Evolutionary conservation across 2,797 vertebrate genomes (phyloP).

Genomic region (Pseudochromis fuscus): DNA sequence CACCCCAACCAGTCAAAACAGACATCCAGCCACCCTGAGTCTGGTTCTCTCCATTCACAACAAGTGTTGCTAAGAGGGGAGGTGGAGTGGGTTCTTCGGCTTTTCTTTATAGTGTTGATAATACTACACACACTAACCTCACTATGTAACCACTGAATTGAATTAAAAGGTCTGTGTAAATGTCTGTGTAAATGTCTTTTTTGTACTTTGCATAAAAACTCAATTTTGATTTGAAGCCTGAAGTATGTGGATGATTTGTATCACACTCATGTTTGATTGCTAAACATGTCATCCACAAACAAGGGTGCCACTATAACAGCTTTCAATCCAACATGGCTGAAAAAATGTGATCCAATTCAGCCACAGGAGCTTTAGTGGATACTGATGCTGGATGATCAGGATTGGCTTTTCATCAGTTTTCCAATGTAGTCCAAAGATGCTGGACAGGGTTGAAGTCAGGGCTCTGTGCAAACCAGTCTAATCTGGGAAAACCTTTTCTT

Average conservation of each 20-base stretch:
- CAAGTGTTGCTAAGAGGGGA: no score
- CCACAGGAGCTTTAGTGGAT: neutral
- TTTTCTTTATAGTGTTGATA: no score
- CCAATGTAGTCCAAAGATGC: neutral
- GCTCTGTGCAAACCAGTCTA: neutral
- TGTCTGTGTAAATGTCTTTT: no score
- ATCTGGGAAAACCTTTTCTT: no score
- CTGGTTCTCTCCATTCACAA: no score
- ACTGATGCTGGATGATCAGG: neutral
- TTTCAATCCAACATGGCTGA: neutral
- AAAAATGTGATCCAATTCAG: neutral
- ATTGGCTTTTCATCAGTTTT: neutral
- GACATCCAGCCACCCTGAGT: no score
- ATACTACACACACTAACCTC: no score
- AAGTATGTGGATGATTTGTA: neutral
- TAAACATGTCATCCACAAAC: neutral
- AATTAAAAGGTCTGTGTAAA: conserved; percentile 2
- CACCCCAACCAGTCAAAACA: no score
- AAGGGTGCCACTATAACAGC: neutral
- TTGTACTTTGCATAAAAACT: neutral
- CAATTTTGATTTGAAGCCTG: neutral
- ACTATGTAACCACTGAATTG: no score
- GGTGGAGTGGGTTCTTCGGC: no score
- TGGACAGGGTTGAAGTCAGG: neutral
- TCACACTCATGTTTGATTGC: neutral